Conservation (phyloP, 2,113 vertebrate genomes). For the Dicentrarchus labrax region DNA sequence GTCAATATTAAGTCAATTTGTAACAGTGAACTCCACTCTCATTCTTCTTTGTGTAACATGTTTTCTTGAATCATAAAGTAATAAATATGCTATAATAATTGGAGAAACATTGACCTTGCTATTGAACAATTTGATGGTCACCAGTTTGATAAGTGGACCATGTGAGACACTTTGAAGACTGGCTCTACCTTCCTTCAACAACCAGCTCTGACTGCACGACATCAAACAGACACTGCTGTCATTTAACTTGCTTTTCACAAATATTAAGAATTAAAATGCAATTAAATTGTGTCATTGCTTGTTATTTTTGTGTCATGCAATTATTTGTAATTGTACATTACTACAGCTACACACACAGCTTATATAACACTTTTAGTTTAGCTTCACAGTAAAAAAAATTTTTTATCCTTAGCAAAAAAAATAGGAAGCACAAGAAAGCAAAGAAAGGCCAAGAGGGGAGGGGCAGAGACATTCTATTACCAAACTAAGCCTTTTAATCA, state of each 20-base stretch:
- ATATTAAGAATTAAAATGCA: neutral
- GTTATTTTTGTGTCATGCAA: neutral
- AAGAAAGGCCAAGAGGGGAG: constrained; percentile 56
- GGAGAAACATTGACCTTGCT: neutral
- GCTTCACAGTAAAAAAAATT: constrained; percentile 3
- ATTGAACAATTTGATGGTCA: neutral
- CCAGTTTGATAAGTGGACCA: neutral
- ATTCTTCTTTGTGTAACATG: neutral
- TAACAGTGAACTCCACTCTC: neutral
- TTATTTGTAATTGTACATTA: neutral
- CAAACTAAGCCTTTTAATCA: constrained; percentile 87
- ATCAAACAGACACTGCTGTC: neutral
- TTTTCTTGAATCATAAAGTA: neutral
- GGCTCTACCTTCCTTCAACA: neutral
- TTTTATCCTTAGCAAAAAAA: constrained; percentile 27
- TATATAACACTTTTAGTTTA: neutral
- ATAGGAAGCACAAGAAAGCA: constrained; percentile 38
- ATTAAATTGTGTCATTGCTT: neutral
- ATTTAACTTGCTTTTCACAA: neutral
- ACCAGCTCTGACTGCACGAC: too few relatives aligned
- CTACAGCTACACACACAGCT: neutral
- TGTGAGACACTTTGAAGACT: neutral
- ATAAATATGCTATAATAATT: neutral
- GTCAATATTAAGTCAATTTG: neutral
- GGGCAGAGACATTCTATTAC: constrained; percentile 80